A percentile compares a stretch with the other conserved stretches of the same genome.
These are phyloP conservation scores for Dolichoris vasculosae DNA, from an alignment of 1,140 invertebrate genomes.

Conservation along the genomic window DNA sequence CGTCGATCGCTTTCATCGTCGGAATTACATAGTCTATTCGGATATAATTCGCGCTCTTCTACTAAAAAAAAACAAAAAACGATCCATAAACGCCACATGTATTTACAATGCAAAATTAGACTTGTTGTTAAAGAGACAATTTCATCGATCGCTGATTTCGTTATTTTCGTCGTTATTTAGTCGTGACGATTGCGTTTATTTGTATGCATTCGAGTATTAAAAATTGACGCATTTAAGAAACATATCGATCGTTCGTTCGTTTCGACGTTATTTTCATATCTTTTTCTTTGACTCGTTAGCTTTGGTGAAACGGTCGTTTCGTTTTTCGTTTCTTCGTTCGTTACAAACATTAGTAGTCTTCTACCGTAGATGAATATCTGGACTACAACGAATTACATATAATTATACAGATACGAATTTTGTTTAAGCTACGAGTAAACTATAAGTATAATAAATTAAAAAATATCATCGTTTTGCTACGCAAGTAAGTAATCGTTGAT, in stretches of 20 bases:
- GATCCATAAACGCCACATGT: neutral
- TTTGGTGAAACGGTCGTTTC: slow-evolving; percentile 7
- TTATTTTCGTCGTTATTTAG: neutral
- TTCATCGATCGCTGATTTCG: neutral
- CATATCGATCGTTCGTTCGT: neutral
- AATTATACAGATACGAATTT: neutral
- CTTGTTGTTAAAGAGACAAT: neutral
- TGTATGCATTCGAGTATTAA: slow-evolving; percentile 27
- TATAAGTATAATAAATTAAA: neutral
- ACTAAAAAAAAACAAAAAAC: neutral
- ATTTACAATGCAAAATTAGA: slow-evolving; percentile 1
- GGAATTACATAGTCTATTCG: neutral
- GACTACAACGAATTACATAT: neutral
- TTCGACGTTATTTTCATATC: slow-evolving; percentile 26
- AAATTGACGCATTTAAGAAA: slow-evolving; percentile 28
- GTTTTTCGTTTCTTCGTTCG: neutral
- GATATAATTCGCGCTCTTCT: slow-evolving; percentile 4
- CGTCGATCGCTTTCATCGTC: neutral
- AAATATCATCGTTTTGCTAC: neutral
- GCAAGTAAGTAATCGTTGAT: neutral
- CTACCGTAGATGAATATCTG: neutral
- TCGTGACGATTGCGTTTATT: neutral
- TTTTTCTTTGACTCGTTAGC: slow-evolving; percentile 37
- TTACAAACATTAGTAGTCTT: neutral
- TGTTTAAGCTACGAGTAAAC: neutral